Percentiles rank a stretch among this genome's conserved stretches.
Conservation (phyloP, 1,140 invertebrate genomes). For the Papilio polytes region DNA sequence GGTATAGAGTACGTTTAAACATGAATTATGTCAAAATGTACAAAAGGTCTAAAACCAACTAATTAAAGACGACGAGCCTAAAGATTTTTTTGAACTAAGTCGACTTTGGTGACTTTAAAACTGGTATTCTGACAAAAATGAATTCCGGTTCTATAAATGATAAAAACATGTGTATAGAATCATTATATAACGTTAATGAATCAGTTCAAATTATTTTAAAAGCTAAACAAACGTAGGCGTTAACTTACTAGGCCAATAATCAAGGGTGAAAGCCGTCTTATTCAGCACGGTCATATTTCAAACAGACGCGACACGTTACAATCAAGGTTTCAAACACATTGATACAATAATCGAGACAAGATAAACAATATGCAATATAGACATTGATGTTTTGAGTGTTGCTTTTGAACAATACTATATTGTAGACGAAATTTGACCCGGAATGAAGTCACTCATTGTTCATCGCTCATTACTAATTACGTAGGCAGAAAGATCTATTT, state of each 20-base stretch:
- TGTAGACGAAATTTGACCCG: constrained; percentile 7
- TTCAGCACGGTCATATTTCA: constrained; percentile 1
- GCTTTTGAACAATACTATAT: constrained; percentile 29
- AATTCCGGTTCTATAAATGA: too few relatives aligned
- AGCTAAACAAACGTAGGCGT: background rate
- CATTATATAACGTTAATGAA: background rate
- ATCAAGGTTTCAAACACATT: constrained; percentile 14
- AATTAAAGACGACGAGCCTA: too few relatives aligned
- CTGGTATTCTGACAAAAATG: too few relatives aligned
- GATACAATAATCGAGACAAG: constrained; percentile 25
- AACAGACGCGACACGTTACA: constrained; percentile 8
- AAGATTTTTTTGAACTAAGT: too few relatives aligned
- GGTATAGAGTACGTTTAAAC: too few relatives aligned
- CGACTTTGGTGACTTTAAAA: too few relatives aligned
- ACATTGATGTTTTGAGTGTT: constrained; percentile 5
- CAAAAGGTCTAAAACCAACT: too few relatives aligned
- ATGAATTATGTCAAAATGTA: too few relatives aligned
- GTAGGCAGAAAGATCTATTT: constrained; percentile 1
- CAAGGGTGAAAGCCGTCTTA: background rate
- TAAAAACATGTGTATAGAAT: too few relatives aligned
- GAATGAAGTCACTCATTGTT: constrained; percentile 34
- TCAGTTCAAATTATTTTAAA: constrained; percentile 1
- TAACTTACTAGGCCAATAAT: constrained; percentile 7
- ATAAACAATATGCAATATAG: constrained; percentile 32
- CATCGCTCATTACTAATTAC: constrained; percentile 7